Base-by-base conservation (phyloP, 2,797 vertebrate species). In the Hypotaenidia philippensis region DNA sequence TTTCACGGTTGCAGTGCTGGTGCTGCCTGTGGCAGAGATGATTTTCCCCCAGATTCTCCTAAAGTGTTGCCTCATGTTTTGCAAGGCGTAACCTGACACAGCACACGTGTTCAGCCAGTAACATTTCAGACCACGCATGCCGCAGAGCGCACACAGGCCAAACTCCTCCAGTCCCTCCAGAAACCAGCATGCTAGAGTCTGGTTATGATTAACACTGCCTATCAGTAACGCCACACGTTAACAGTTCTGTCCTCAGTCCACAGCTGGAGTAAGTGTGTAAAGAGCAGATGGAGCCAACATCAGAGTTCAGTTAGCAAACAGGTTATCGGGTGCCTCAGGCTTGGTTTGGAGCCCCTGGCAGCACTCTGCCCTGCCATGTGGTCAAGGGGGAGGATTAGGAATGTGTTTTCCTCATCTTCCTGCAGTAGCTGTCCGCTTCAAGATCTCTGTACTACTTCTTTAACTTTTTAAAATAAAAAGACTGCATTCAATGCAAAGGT, bases 171-270 rank as follows among this genome's bases (percentile, higher is more conserved):
- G 68, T 14, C 66, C 25, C 90, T 87, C 64, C 63, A 89, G 90
- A 91, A 91, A 69, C 44, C 64, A 77, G 68, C 29, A 23, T 21
- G 47, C 23, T 56, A 21, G 49, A 16, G 31, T 79, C 89, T 96
- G 87, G 55, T 90, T 89, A 25, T 83, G 77, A 94, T 93, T 89
- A 87, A 60, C 17, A 19, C 22, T 65, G 87, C n/a, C 50, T 53
- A 5, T 93, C 71, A 90, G 59, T 82, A 86, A 87, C 53, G 36
- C 83, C 94, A 96, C 77, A 34, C 61, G 81, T 56, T 92, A 66
- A 68, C 3, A 0, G 41, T 66, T 45, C 57, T 36, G 65, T 78
- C 60, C 60, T 89, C 77, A 85, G 68, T 47, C 61, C 0, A 0
- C 4, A 11, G 79, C 74, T 71, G 78, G n/a, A 87, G 11, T 38